Conservation (phyloP, 2,888 invertebrate species). For the Xanthia togata region DNA sequence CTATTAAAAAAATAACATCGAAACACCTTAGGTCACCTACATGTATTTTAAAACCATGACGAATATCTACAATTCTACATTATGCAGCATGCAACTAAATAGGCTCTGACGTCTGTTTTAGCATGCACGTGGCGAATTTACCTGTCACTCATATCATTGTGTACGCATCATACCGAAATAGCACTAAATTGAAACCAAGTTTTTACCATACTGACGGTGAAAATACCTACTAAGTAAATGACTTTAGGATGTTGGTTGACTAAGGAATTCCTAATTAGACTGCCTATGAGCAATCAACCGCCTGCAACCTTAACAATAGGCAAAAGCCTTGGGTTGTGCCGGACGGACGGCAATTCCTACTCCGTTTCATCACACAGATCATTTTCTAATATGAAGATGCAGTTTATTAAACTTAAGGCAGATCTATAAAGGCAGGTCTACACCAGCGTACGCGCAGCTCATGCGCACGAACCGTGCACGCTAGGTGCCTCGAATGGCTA, state of each 20-base stretch:
- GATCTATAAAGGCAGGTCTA: not conserved
- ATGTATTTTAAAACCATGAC: slow-evolving; percentile 33
- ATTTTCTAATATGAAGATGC: not conserved
- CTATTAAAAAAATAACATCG: not conserved
- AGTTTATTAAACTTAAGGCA: not conserved
- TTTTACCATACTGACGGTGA: slow-evolving; percentile 6
- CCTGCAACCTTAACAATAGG: not conserved
- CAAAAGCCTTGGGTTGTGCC: not conserved
- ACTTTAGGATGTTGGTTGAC: not conserved
- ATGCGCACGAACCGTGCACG: too few species aligned
- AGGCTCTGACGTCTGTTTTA: not conserved
- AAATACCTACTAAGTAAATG: slow-evolving; percentile 13
- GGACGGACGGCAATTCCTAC: not conserved
- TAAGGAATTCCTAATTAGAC: slow-evolving; percentile 7
- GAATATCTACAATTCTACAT: slow-evolving; percentile 5
- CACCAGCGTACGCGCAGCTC: too few species aligned
- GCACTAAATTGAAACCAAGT: slow-evolving; percentile 16
- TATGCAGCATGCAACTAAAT: slow-evolving; percentile 24
- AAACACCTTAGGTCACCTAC: not conserved
- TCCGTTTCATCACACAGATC: too few species aligned
- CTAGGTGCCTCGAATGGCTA: too few species aligned
- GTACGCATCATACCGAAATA: slow-evolving; percentile 11
- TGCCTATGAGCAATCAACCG: not conserved
- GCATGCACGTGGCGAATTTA: slow-evolving; percentile 29
- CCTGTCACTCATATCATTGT: slow-evolving; percentile 23